A percentile compares a stretch with the other conserved stretches of the same genome.
Conservation (phyloP, 2,888 invertebrate genomes). For the Copidosoma aretas region DNA sequence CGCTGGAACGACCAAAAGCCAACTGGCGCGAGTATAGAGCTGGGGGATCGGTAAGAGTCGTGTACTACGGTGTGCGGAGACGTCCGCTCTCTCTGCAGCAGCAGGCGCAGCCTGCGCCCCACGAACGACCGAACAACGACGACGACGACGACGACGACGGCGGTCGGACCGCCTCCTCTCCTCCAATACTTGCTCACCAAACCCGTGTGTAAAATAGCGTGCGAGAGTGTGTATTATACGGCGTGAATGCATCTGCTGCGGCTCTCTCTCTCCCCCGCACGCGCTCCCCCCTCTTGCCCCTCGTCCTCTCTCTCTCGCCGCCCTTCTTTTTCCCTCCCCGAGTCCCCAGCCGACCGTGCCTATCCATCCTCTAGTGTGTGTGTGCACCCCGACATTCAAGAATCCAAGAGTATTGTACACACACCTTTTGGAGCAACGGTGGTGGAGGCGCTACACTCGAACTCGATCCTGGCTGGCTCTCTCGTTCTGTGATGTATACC, state of each 20-base stretch:
- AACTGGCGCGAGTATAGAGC: constrained; percentile 32
- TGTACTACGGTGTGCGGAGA: no score
- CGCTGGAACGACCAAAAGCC: constrained; percentile 30
- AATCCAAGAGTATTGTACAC: no score
- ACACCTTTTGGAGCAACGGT: background rate
- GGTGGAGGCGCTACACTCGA: no score
- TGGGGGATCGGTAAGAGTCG: no score
- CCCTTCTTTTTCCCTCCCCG: background rate
- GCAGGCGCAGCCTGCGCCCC: background rate
- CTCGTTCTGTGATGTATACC: no score
- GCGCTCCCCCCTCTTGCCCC: background rate
- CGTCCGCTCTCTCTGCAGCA: constrained; percentile 1
- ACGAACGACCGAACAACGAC: background rate
- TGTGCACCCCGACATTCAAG: no score
- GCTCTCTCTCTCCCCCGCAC: constrained; percentile 1
- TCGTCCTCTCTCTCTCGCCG: background rate
- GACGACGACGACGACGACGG: no score
- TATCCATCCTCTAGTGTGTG: no score
- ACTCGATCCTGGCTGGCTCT: no score
- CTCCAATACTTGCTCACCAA: no score
- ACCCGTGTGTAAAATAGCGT: background rate
- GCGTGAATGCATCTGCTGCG: background rate
- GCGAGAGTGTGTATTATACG: background rate
- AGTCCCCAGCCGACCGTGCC: background rate
- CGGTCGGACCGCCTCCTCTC: no score